These are phyloP conservation scores for Caradrina kadenii DNA, from an alignment of 2,888 invertebrate genomes.

Conservation along the genomic window DNA sequence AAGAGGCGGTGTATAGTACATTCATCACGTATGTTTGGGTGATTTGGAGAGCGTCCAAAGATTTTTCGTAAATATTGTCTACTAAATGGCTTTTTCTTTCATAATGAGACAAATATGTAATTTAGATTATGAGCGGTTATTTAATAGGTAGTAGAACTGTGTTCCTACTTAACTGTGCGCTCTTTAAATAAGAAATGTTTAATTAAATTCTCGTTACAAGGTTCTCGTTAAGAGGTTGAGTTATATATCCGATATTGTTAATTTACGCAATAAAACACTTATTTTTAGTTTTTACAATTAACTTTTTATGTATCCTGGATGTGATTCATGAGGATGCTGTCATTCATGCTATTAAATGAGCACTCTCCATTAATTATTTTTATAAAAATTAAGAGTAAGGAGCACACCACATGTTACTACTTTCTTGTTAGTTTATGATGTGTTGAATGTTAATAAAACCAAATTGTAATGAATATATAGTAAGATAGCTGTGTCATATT, in stretches of 20 bases:
- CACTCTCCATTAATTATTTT: slow-evolving; percentile 17
- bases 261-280: slow-evolving; percentile 11
- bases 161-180: not conserved
- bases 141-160: slow-evolving; percentile 6
- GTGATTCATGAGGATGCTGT: slow-evolving; percentile 29
- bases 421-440: not conserved
- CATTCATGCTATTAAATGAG: slow-evolving; percentile 29
- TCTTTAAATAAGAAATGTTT: not conserved
- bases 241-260: slow-evolving; percentile 9
- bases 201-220: slow-evolving; percentile 1
- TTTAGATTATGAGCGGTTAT: slow-evolving; percentile 46
- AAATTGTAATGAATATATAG: too few species aligned
- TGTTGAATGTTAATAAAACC: not conserved
- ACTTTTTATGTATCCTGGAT: slow-evolving; percentile 40
- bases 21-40: slow-evolving; percentile 77
- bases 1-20: slow-evolving; percentile 73
- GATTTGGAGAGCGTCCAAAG: slow-evolving; percentile 82
- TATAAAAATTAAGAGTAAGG: slow-evolving; percentile 6
- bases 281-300: slow-evolving; percentile 7
- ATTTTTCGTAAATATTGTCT: slow-evolving; percentile 65
- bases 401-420: not conserved
- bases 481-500: too few species aligned
- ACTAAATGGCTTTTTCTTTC: slow-evolving; percentile 56
- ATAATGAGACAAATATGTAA: slow-evolving; percentile 53
- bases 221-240: slow-evolving; percentile 2